Evolutionary conservation across 2,797 vertebrate genomes (phyloP).

Genomic region (Tolypeutes matacus): DNA sequence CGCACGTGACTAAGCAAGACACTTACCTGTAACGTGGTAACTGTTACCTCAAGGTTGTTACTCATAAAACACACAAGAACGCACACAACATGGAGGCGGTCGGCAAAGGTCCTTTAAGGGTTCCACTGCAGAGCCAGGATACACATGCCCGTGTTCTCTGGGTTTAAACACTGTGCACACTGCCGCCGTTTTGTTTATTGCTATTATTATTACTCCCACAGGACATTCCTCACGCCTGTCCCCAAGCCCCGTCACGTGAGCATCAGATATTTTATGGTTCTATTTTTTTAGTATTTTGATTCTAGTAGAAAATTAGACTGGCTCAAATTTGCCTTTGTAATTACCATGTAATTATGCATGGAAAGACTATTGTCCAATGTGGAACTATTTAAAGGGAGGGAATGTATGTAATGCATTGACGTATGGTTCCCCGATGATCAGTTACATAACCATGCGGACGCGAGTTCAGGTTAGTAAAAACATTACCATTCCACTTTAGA

Average conservation of each 20-base stretch:
- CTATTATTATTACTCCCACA: fast-evolving
- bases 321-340: background rate
- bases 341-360: too few relatives aligned
- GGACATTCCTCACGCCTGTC: fast-evolving
- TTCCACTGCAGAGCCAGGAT: fast-evolving
- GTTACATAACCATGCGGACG: background rate
- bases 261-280: too few relatives aligned
- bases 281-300: background rate
- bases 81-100: fast-evolving
- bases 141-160: too few relatives aligned
- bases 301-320: background rate
- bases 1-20: too few relatives aligned
- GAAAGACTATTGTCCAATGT: background rate
- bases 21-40: too few relatives aligned
- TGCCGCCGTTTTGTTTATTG: fast-evolving
- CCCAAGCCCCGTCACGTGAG: fast-evolving
- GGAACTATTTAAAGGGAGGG: background rate
- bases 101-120: fast-evolving
- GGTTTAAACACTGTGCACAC: fast-evolving
- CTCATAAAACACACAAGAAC: fast-evolving
- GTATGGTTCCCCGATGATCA: background rate
- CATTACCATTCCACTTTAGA: background rate
- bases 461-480: background rate
- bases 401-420: fast-evolving
- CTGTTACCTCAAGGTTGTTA: too few relatives aligned